Conservation (phyloP, 2,113 vertebrate genomes). For the Lepus europaeus region DNA sequence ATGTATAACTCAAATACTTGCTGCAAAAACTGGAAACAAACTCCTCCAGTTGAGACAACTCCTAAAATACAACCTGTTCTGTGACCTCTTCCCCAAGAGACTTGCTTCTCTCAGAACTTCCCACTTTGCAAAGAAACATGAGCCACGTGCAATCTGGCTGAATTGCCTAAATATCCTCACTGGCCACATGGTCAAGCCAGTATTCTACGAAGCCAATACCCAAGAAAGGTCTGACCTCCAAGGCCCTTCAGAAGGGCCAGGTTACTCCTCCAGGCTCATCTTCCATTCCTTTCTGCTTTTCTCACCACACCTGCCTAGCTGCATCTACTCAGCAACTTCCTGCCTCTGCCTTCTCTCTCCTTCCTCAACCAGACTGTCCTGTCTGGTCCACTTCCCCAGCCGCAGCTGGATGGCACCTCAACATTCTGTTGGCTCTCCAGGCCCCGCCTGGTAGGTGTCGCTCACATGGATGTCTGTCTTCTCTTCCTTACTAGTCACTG, state of each 20-base stretch:
- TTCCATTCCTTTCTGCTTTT: not conserved
- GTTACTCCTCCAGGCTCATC: not conserved
- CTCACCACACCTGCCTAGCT: not conserved
- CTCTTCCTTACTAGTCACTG: not conserved
- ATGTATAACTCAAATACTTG: not conserved
- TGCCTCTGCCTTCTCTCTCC: not conserved
- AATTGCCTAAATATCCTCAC: not conserved
- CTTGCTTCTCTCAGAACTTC: not conserved
- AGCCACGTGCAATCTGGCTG: not conserved
- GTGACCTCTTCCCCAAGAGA: not conserved
- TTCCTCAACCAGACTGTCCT: not conserved
- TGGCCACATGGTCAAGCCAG: not conserved
- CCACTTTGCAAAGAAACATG: conserved; percentile 6
- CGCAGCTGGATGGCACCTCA: no score
- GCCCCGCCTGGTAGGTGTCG: not conserved
- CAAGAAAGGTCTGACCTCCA: not conserved
- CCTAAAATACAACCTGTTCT: not conserved
- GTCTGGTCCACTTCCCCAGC: not conserved
- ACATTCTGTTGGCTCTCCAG: not conserved
- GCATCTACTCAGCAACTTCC: not conserved
- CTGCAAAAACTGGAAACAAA: conserved; percentile 10
- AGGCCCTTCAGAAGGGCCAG: not conserved
- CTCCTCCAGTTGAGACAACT: not conserved
- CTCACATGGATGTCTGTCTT: not conserved
- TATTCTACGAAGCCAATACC: not conserved